A percentile compares a stretch with the other conserved stretches of the same genome.
Conservation (phyloP, 2,888 invertebrate species). For the Cerastis leucographa region DNA sequence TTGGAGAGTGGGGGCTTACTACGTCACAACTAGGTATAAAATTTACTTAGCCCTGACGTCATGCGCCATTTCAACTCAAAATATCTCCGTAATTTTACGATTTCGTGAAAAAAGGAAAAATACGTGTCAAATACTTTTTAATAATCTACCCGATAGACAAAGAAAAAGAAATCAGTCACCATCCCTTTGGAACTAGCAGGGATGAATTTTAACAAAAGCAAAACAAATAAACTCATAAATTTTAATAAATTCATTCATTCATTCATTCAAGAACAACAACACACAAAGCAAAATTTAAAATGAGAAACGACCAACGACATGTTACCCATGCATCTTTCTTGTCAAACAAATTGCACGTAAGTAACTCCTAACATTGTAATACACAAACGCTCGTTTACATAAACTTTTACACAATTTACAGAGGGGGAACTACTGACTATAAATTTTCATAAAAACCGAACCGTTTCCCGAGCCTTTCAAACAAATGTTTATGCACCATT, state of each 20-base stretch:
- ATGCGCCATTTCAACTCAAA: no score
- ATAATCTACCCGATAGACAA: no score
- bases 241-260: no score
- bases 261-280: neutral
- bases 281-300: slow-evolving; percentile 15
- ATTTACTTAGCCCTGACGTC: no score
- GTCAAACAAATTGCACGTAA: slow-evolving; percentile 59
- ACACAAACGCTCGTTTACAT: slow-evolving; percentile 62
- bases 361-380: slow-evolving; percentile 58
- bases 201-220: neutral
- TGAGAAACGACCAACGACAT: slow-evolving; percentile 8
- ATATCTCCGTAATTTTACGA: no score
- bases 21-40: no score
- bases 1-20: no score
- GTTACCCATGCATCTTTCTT: slow-evolving; percentile 35
- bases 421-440: slow-evolving; percentile 67
- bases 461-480: slow-evolving; percentile 64
- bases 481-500: slow-evolving; percentile 77
- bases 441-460: slow-evolving; percentile 73
- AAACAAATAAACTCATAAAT: neutral
- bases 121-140: no score
- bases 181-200: neutral
- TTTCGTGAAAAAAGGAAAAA: no score
- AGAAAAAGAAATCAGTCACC: no score
- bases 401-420: slow-evolving; percentile 65